Conservation (phyloP, 2,888 invertebrate genomes). For the Beris chalybata region DNA sequence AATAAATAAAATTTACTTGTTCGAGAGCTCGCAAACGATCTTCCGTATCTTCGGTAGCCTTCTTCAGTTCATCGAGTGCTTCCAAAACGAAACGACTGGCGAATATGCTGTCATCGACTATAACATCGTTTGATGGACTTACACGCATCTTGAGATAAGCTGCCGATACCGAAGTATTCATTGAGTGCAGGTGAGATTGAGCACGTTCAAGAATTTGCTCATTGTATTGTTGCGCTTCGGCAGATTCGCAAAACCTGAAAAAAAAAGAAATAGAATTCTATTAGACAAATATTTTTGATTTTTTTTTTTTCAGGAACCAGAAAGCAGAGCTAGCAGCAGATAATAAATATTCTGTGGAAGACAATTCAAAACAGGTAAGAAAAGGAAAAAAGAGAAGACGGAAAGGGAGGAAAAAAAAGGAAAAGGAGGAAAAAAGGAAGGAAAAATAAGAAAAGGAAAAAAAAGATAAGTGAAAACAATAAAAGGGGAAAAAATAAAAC, state of each 20-base stretch:
- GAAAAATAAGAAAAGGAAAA: too few species aligned
- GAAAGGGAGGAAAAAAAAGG: too few species aligned
- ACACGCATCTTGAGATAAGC: constrained; percentile 52
- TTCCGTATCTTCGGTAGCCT: constrained; percentile 47
- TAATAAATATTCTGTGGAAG: too few species aligned
- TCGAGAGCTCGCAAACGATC: constrained; percentile 46
- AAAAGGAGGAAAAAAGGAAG: too few species aligned
- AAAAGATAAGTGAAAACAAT: too few species aligned
- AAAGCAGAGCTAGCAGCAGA: too few species aligned
- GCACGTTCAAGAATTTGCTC: constrained; percentile 47
- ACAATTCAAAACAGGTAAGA: too few species aligned
- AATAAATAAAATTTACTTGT: constrained; percentile 38
- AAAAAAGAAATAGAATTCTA: background rate
- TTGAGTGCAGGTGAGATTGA: constrained; percentile 46
- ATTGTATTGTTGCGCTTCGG: constrained; percentile 46
- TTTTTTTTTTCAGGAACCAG: too few species aligned
- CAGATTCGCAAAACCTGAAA: constrained; percentile 33
- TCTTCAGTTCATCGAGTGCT: constrained; percentile 48
- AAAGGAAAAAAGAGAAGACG: too few species aligned
- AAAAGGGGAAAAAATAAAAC: too few species aligned
- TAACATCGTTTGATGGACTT: constrained; percentile 49
- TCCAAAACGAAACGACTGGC: constrained; percentile 53
- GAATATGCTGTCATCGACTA: constrained; percentile 52
- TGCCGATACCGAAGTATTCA: constrained; percentile 49
- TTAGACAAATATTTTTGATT: too few species aligned